These are phyloP conservation scores for Clinocottus analis DNA, from an alignment of 2,113 vertebrate genomes.

Conservation along the genomic window DNA sequence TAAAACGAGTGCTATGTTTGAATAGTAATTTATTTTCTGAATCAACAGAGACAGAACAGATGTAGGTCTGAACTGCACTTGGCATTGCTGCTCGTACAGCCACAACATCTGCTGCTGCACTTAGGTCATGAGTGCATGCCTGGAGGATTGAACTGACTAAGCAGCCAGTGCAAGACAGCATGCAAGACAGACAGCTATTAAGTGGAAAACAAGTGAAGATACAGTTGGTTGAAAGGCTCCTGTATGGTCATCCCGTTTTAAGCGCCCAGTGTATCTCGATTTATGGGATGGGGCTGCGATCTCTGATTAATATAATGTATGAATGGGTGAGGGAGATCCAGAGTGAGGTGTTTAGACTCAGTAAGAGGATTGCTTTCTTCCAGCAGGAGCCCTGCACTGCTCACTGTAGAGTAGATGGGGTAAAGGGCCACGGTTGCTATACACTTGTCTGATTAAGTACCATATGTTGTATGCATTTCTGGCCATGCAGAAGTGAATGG, in stretches of 20 bases:
- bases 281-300: slow-evolving; percentile 1
- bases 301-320: slow-evolving; percentile 20
- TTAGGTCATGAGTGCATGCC: slow-evolving; percentile 58
- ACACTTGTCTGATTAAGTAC: slow-evolving; percentile 51
- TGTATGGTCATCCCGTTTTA: slow-evolving; percentile 11
- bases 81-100: slow-evolving; percentile 59
- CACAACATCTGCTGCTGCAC: slow-evolving; percentile 75
- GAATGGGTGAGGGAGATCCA: slow-evolving; percentile 27
- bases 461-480: slow-evolving; percentile 54
- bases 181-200: slow-evolving; percentile 27
- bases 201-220: slow-evolving; percentile 25
- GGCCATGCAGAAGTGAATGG: slow-evolving; percentile 22
- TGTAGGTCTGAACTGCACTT: slow-evolving; percentile 62
- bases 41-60: slow-evolving; percentile 73
- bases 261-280: slow-evolving; percentile 7
- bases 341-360: slow-evolving; percentile 19
- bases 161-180: slow-evolving; percentile 43
- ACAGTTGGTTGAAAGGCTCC: slow-evolving; percentile 41
- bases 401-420: slow-evolving; percentile 31
- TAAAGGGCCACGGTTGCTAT: slow-evolving; percentile 34
- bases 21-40: slow-evolving; percentile 46
- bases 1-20: slow-evolving; percentile 8
- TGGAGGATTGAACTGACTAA: slow-evolving; percentile 68
- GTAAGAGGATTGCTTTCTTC: slow-evolving; percentile 73
- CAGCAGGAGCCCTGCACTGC: slow-evolving; percentile 33